These are phyloP conservation scores for Potorous gilbertii DNA, from an alignment of 2,797 vertebrate species.

Conservation along the genomic window DNA sequence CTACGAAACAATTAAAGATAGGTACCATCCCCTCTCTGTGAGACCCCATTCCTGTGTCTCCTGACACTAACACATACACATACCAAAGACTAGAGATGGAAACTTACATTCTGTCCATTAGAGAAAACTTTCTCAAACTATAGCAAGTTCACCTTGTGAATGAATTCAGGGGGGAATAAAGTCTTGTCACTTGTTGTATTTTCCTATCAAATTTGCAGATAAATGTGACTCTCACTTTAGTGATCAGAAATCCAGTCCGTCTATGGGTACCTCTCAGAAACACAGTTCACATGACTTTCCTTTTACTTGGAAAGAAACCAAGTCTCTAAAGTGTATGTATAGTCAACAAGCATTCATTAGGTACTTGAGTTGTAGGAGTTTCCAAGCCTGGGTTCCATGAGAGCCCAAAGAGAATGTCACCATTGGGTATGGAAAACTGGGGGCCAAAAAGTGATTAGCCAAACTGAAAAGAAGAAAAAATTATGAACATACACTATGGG, in stretches of 20 bases:
- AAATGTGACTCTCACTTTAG: not conserved
- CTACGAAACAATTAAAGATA: not conserved
- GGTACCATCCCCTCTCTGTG: not conserved
- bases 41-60: not conserved
- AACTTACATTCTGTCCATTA: not conserved
- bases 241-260: not conserved
- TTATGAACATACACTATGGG: not conserved
- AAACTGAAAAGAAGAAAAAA: not conserved
- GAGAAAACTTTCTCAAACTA: not conserved
- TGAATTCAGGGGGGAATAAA: conserved; percentile 7
- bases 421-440: not conserved
- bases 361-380: not conserved
- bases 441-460: no score
- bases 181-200: conserved; percentile 22
- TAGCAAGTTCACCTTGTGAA: not conserved
- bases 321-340: conserved; percentile 7
- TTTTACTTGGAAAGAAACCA: conserved; percentile 20
- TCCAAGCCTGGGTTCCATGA: not conserved
- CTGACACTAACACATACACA: not conserved
- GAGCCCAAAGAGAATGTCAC: not conserved
- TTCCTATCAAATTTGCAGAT: conserved; percentile 28
- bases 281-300: not conserved
- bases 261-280: conserved; percentile 3
- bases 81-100: not conserved
- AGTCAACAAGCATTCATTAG: not conserved